Conservation (phyloP, 2,113 vertebrate species). For the Strix aluco region DNA sequence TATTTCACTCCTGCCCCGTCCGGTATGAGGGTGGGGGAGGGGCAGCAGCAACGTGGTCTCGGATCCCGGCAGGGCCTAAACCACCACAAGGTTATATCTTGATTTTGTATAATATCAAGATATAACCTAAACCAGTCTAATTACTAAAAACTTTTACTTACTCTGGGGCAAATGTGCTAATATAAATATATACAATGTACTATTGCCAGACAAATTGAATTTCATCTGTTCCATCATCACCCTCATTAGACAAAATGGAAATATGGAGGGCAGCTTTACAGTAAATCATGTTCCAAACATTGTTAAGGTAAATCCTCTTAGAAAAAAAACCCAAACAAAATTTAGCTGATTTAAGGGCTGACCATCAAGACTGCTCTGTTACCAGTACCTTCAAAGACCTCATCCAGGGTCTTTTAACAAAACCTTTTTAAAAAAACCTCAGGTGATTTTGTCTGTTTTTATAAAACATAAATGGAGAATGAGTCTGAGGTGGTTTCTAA, state of each 20-base stretch:
- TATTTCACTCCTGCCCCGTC: too few relatives aligned
- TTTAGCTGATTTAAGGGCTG: neutral
- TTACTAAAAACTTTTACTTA: neutral
- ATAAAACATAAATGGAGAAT: neutral
- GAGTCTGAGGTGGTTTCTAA: neutral
- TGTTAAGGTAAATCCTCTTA: neutral
- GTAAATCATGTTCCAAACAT: neutral
- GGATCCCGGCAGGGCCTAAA: too few relatives aligned
- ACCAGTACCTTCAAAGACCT: neutral
- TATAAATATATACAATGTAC: neutral
- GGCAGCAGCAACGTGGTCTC: too few relatives aligned
- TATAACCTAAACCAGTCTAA: neutral
- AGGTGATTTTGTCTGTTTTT: neutral
- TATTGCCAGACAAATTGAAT: neutral
- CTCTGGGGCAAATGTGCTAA: neutral
- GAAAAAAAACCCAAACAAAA: neutral
- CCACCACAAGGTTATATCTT: too few relatives aligned
- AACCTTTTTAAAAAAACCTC: neutral
- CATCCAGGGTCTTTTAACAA: neutral
- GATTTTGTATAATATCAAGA: neutral
- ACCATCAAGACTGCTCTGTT: neutral
- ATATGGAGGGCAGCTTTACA: neutral
- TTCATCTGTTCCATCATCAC: neutral
- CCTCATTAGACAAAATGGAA: neutral
- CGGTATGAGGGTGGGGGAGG: too few relatives aligned